Evolutionary conservation across 2,888 invertebrate genomes (phyloP).

Genomic region (Scaptomyza tumidula): DNA sequence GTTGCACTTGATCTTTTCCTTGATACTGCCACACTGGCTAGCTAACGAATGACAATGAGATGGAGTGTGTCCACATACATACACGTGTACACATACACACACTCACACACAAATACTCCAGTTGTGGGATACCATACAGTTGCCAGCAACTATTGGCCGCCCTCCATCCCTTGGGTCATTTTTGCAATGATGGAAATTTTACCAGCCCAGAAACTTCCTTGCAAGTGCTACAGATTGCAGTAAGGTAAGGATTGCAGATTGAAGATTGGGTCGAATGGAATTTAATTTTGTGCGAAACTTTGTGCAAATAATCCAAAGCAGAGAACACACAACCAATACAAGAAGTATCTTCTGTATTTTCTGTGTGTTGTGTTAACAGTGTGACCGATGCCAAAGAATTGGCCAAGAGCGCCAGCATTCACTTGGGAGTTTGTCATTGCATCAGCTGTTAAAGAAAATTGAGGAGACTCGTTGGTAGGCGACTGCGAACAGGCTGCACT

Average conservation of each 20-base stretch:
- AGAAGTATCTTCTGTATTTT: slow-evolving; percentile 14
- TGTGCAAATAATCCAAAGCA: slow-evolving; percentile 46
- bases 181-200: slow-evolving; percentile 50
- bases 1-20: slow-evolving; percentile 76
- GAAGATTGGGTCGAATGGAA: slow-evolving; percentile 58
- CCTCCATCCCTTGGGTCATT: slow-evolving; percentile 12
- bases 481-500: slow-evolving; percentile 16
- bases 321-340: slow-evolving; percentile 18
- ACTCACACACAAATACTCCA: background rate
- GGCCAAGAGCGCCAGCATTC: slow-evolving; percentile 39
- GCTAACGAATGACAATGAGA: slow-evolving; percentile 34
- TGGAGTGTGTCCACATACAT: slow-evolving; percentile 51
- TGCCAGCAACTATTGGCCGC: slow-evolving; percentile 7
- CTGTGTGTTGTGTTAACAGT: slow-evolving; percentile 43
- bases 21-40: slow-evolving; percentile 52
- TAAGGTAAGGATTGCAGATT: slow-evolving; percentile 56
- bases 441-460: slow-evolving; percentile 43
- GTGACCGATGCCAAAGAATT: slow-evolving; percentile 38
- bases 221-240: slow-evolving; percentile 39
- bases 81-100: background rate
- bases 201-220: slow-evolving; percentile 20
- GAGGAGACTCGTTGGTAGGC: background rate
- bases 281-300: slow-evolving; percentile 74
- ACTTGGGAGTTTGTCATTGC: slow-evolving; percentile 47
- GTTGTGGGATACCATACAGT: slow-evolving; percentile 10